These are phyloP conservation scores for Matsumyia berberina DNA, from an alignment of 2,888 invertebrate genomes.

Conservation along the genomic window DNA sequence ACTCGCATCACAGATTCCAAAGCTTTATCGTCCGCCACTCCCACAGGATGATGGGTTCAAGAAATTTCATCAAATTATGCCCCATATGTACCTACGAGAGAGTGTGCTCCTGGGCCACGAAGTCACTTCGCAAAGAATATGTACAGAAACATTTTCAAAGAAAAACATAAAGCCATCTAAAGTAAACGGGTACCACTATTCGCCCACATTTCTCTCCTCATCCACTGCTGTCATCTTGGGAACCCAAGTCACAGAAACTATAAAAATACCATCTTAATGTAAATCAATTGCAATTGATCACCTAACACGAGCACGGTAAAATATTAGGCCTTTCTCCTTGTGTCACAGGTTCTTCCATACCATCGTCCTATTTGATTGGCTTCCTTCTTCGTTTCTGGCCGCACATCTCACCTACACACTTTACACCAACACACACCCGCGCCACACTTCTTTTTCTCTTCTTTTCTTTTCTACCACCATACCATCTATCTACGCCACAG, in stretches of 20 bases:
- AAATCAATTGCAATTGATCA: slow-evolving; percentile 67
- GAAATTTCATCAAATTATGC: too few relatives aligned
- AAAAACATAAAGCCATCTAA: too few relatives aligned
- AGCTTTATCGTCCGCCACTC: too few relatives aligned
- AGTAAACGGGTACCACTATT: too few relatives aligned
- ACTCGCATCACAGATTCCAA: too few relatives aligned
- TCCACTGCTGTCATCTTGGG: not conserved
- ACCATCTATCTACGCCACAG: not conserved
- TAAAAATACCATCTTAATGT: slow-evolving; percentile 28
- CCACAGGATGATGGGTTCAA: too few relatives aligned
- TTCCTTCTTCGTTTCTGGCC: not conserved
- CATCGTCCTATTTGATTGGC: not conserved
- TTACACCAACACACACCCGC: slow-evolving; percentile 10
- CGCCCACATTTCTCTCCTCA: too few relatives aligned
- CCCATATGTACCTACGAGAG: too few relatives aligned
- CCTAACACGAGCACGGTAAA: slow-evolving; percentile 35
- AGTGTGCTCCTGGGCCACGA: too few relatives aligned
- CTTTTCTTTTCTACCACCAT: not conserved
- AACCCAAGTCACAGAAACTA: slow-evolving; percentile 17
- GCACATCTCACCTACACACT: slow-evolving; percentile 13
- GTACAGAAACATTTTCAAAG: too few relatives aligned
- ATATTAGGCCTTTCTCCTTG: not conserved
- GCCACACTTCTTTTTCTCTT: not conserved
- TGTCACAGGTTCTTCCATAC: not conserved
- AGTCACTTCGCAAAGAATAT: too few relatives aligned